Percentiles rank a stretch among this genome's conserved stretches.
Conservation (phyloP, 2,113 vertebrate genomes). For the Eleginops maclovinus region DNA sequence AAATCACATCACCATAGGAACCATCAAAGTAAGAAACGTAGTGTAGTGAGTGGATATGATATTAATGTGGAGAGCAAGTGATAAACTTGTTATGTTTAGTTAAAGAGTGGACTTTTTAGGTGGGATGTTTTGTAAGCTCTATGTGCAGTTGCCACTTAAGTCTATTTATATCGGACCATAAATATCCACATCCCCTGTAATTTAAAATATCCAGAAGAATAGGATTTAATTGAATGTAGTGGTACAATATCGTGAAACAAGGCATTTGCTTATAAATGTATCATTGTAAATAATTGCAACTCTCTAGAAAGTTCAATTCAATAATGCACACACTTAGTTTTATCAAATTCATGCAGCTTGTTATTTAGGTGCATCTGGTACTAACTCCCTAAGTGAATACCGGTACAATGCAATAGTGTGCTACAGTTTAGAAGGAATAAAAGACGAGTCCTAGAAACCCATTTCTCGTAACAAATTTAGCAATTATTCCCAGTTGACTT, state of each 20-base stretch:
- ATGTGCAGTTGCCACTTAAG: not conserved
- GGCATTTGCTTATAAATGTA: not conserved
- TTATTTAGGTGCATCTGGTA: slow-evolving; percentile 5
- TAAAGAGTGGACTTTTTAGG: slow-evolving; percentile 1
- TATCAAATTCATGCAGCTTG: not conserved
- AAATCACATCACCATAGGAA: slow-evolving; percentile 91
- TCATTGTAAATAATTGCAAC: not conserved
- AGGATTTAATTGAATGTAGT: not conserved
- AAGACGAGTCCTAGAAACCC: slow-evolving; percentile 72
- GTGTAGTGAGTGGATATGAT: slow-evolving; percentile 80
- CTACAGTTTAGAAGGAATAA: slow-evolving; percentile 48
- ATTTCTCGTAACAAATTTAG: slow-evolving; percentile 69
- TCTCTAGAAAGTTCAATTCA: not conserved
- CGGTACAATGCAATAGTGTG: slow-evolving; percentile 46
- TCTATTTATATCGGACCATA: not conserved
- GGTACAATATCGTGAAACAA: not conserved
- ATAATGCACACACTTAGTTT: not conserved
- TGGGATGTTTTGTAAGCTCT: not conserved
- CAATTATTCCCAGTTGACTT: slow-evolving; percentile 58
- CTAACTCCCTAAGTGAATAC: slow-evolving; percentile 29
- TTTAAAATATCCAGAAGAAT: not conserved
- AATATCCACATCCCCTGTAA: not conserved
- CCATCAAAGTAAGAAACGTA: slow-evolving; percentile 57
- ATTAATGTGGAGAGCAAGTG: slow-evolving; percentile 33
- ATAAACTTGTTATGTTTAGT: slow-evolving; percentile 31